These are phyloP conservation scores for Tragelaphus strepsiceros DNA, from an alignment of 2,113 vertebrate genomes.

Conservation along the genomic window DNA sequence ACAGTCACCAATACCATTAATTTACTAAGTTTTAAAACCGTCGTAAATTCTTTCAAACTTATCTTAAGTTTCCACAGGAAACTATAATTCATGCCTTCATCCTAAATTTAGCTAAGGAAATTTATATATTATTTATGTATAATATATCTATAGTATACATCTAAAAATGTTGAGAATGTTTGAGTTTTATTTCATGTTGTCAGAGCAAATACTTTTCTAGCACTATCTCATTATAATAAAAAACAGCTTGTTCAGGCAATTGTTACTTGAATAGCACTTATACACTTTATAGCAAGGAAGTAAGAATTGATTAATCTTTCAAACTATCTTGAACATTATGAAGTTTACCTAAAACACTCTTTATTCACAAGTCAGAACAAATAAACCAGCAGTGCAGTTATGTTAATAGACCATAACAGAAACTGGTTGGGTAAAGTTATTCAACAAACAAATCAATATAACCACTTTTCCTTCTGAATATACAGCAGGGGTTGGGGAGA, in stretches of 20 bases:
- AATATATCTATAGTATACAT: not conserved
- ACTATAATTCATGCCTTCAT: not conserved
- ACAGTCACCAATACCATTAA: not conserved
- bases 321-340: slow-evolving; percentile 3
- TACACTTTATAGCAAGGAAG: slow-evolving; percentile 26
- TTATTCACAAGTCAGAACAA: slow-evolving; percentile 39
- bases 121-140: not conserved
- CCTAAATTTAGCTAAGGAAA: not conserved
- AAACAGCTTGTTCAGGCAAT: slow-evolving; percentile 24
- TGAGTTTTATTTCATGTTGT: slow-evolving; percentile 23
- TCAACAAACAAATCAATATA: slow-evolving; percentile 46
- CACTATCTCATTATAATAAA: slow-evolving; percentile 9
- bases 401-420: slow-evolving; percentile 9
- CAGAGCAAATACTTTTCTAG: slow-evolving; percentile 9
- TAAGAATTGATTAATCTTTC: slow-evolving; percentile 19
- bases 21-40: not conserved
- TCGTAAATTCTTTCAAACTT: not conserved
- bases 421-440: slow-evolving; percentile 19
- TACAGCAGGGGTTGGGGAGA: not conserved
- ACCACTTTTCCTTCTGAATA: slow-evolving; percentile 52
- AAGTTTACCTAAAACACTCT: slow-evolving; percentile 51
- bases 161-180: not conserved
- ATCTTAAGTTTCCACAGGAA: not conserved
- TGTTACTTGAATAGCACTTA: slow-evolving; percentile 18
- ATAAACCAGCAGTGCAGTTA: slow-evolving; percentile 14